Evolutionary conservation across 2,888 invertebrate species (phyloP).

Genomic region (Laspeyria flexula): DNA sequence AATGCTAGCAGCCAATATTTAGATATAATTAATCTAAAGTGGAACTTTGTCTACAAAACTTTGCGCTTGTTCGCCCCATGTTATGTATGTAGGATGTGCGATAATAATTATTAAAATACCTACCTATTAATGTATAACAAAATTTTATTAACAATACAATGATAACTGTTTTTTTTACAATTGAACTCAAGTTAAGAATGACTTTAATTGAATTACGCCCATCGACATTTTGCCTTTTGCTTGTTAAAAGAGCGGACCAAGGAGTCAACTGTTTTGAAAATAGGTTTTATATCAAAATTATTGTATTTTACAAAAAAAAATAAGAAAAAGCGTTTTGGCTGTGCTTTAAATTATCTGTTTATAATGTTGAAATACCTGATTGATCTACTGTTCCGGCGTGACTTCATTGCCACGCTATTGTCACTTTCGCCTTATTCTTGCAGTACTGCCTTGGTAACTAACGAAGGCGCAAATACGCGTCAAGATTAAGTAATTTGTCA

Average conservation of each 20-base stretch:
- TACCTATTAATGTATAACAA: slow-evolving; percentile 10
- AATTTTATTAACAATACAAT: slow-evolving; percentile 1
- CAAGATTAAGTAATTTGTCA: too few species aligned
- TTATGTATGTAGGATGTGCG: slow-evolving; percentile 13
- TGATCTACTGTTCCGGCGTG: slow-evolving; percentile 13
- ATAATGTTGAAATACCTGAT: slow-evolving; percentile 37
- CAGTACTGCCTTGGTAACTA: too few species aligned
- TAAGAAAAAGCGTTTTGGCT: slow-evolving; percentile 76
- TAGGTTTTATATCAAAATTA: slow-evolving; percentile 70
- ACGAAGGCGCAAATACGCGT: too few species aligned
- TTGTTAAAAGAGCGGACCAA: slow-evolving; percentile 81
- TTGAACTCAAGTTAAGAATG: slow-evolving; percentile 8
- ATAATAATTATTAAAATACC: slow-evolving; percentile 19
- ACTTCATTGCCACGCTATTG: too few species aligned
- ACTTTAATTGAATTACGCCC: slow-evolving; percentile 44
- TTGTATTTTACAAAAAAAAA: slow-evolving; percentile 56
- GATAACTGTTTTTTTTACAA: slow-evolving; percentile 4
- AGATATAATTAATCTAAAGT: slow-evolving; percentile 22
- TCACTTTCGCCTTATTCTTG: too few species aligned
- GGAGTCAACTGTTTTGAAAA: slow-evolving; percentile 77
- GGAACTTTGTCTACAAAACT: slow-evolving; percentile 30
- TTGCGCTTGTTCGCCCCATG: slow-evolving; percentile 25
- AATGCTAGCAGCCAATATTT: slow-evolving; percentile 41
- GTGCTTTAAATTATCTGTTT: slow-evolving; percentile 67
- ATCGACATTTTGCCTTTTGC: slow-evolving; percentile 77